A percentile compares a stretch with the other conserved stretches of the same genome.
Conservation (phyloP, 2,797 vertebrate species). For the Rachycentron canadum region DNA sequence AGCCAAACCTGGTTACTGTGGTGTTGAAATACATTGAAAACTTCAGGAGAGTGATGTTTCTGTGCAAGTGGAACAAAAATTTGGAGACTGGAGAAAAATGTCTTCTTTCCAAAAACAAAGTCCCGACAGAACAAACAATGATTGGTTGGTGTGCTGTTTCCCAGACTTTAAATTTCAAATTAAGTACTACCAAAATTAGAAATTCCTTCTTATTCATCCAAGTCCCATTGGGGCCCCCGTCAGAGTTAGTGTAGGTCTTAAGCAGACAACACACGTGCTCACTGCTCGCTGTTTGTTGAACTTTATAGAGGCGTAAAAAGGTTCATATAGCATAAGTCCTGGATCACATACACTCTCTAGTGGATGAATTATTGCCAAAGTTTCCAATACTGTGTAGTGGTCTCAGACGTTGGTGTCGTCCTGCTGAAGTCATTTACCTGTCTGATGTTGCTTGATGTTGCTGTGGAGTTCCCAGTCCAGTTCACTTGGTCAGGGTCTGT, state of each 20-base stretch:
- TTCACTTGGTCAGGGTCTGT: conserved; percentile 6
- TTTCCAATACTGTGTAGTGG: neutral
- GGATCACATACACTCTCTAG: conserved; percentile 15
- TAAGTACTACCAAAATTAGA: neutral
- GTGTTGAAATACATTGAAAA: conserved; percentile 20
- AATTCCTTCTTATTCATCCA: neutral
- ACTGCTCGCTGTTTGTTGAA: conserved; percentile 2
- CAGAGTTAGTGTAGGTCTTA: conserved; percentile 5
- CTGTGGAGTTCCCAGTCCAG: conserved; percentile 11
- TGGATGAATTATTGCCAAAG: neutral
- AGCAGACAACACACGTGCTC: conserved; percentile 17
- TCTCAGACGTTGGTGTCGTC: conserved; percentile 13
- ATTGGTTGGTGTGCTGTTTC: neutral
- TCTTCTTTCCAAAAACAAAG: neutral
- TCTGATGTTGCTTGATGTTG: neutral
- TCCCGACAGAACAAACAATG: neutral
- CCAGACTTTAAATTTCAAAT: neutral
- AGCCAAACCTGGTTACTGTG: conserved; percentile 9
- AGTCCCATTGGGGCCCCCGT: neutral
- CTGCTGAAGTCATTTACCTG: conserved; percentile 25
- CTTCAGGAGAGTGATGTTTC: neutral
- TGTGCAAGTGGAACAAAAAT: neutral
- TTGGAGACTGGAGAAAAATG: neutral
- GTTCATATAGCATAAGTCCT: conserved; percentile 17
- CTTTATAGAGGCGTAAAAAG: conserved; percentile 8